Base-by-base conservation (phyloP, 92 coral and sea anemone species). In the Plumapathes pennacea region DNA sequence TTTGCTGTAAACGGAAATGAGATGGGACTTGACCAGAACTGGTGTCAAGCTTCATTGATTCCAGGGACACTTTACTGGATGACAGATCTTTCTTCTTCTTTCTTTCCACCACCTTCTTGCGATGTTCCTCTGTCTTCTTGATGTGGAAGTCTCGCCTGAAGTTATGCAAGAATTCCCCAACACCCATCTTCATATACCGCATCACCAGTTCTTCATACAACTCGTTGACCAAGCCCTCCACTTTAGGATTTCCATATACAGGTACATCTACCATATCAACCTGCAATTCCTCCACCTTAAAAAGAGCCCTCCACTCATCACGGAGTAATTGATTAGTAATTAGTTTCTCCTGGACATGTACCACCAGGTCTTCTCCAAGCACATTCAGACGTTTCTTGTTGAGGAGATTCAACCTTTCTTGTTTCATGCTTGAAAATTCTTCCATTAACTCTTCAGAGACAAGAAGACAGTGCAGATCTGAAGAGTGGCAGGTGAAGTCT, bases 101-200 rank as follows among this genome's bases (percentile, higher is more conserved):
- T 38, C 45, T 69, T 29, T 57, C 57, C 21, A 78, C 45, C 3
- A 78, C 71, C 24, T 62, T 60, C 25, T 78, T 78, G 13, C 67
- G 56, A 36, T 71, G 80, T 7, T 79, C 85, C 47, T 78, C 85
- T 21, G 79, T 71, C 28, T 78, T 78, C 67, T 70, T 9, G 2
- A 78, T 31, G 11, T 62, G 53, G 25, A 61, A 44, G 27, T 78
- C 73, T 40, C 73, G 52, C 40, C 73, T 14, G 26, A 78, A 61
- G 23, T 70, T 73, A 12, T 44, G 30, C 60, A 70, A 41, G 48
- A 61, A 78, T 62, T 77, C 68, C 13, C 60, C 58, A 2, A 54
- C 62, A 17, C 72, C 85, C 85, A 78, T 78, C 28, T 62, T 63
- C 23, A 71, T 20, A 29, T 60, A 70, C 10, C 74, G 54, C 12